Conservation (phyloP, 2,888 invertebrate species). For the Sminthurinus aureus region DNA sequence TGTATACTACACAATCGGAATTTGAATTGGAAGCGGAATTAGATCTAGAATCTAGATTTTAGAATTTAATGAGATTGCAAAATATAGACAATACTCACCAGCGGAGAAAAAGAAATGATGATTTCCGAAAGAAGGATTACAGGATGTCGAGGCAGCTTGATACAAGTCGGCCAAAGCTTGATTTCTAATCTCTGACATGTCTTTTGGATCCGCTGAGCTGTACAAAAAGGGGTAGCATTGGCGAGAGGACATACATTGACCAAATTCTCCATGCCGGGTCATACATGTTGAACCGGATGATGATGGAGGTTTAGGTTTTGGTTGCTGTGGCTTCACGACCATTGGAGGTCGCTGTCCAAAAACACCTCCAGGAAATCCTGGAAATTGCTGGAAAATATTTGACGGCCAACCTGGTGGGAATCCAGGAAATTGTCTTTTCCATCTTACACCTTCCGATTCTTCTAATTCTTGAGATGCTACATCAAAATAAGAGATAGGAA, state of each 20-base stretch:
- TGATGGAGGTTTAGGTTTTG: background rate
- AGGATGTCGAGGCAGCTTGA: conserved; percentile 11
- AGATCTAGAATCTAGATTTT: too few relatives aligned
- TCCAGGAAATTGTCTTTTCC: conserved; percentile 25
- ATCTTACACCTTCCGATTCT: background rate
- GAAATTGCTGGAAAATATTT: conserved; percentile 17
- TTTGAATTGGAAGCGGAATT: too few relatives aligned
- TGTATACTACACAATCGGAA: too few relatives aligned
- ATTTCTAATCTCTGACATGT: conserved; percentile 3
- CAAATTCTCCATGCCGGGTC: conserved; percentile 7
- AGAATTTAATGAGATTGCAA: too few relatives aligned
- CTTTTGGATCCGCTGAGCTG: background rate
- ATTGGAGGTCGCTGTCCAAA: conserved; percentile 11
- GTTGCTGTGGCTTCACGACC: background rate
- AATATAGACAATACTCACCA: too few relatives aligned
- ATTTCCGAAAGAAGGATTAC: background rate
- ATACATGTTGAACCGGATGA: background rate
- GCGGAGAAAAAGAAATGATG: conserved; percentile 26
- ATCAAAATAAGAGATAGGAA: background rate
- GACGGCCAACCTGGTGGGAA: conserved; percentile 3
- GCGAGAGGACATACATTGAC: background rate
- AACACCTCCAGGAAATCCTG: conserved; percentile 30
- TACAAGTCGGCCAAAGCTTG: conserved; percentile 16
- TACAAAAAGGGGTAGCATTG: conserved; percentile 30
- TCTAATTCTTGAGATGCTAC: conserved; percentile 15